phyloP scores from a whole-genome alignment of 2,888 invertebrate species.

The Pycnomerus fuliginosus region DNA sequence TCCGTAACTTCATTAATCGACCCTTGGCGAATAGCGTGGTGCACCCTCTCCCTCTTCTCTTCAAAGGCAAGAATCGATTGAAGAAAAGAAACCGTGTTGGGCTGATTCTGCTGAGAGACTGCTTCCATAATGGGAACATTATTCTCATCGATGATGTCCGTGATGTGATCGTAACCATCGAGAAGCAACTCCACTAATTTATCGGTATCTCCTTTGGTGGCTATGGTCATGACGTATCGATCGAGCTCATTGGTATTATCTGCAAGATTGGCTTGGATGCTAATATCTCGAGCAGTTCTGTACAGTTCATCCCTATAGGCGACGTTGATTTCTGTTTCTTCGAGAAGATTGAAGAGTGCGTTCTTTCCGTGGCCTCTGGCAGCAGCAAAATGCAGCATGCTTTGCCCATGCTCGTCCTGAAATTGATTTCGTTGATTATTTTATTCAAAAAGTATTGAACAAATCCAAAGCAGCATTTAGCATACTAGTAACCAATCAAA shows the following conservation, averaged over 20 bases:
- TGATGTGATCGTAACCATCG: conserved; percentile 85
- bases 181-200: conserved; percentile 68
- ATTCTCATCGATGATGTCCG: conserved; percentile 75
- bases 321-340: conserved; percentile 77
- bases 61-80: conserved; percentile 74
- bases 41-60: conserved; percentile 77
- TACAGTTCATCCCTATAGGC: conserved; percentile 85
- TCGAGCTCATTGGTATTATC: conserved; percentile 83
- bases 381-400: conserved; percentile 85
- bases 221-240: conserved; percentile 73
- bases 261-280: conserved; percentile 72
- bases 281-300: conserved; percentile 83
- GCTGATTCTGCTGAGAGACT: conserved; percentile 66
- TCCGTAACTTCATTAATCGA: conserved; percentile 62
- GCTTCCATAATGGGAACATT: conserved; percentile 69
- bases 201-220: conserved; percentile 70
- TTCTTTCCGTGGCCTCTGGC: conserved; percentile 79
- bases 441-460: background rate
- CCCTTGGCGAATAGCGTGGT: conserved; percentile 69
- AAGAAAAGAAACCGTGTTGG: conserved; percentile 67
- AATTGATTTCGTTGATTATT: conserved; percentile 18
- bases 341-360: conserved; percentile 75
- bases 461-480: background rate
- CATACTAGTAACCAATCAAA: too few species aligned
- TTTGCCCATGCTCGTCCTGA: conserved; percentile 87